Percentiles rank a stretch among this genome's conserved stretches.
Conservation (phyloP, 2,888 invertebrate genomes). For the Oxyteleia sp. region DNA sequence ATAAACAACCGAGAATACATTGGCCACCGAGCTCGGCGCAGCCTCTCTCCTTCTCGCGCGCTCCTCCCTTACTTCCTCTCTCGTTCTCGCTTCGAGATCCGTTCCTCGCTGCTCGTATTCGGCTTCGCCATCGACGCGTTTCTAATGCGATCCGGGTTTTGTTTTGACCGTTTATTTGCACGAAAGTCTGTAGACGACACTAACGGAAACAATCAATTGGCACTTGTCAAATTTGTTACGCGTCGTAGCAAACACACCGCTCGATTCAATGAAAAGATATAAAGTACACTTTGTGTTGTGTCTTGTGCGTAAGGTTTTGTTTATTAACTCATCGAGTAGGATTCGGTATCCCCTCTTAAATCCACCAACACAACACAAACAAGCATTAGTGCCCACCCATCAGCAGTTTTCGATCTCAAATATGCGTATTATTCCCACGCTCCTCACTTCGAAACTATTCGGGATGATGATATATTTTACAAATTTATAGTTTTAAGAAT, state of each 20-base stretch:
- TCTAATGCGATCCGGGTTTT: conserved; percentile 29
- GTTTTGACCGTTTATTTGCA: conserved; percentile 53
- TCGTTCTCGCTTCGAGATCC: conserved; percentile 41
- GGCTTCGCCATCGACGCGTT: conserved; percentile 36
- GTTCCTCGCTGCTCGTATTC: conserved; percentile 20
- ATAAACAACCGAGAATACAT: conserved; percentile 88
- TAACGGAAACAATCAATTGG: conserved; percentile 24
- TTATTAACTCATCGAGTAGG: too few relatives aligned
- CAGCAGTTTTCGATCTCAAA: too few relatives aligned
- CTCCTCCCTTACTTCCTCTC: conserved; percentile 58
- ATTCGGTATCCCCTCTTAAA: too few relatives aligned
- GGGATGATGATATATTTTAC: too few relatives aligned
- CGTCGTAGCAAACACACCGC: background rate
- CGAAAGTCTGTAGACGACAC: conserved; percentile 8
- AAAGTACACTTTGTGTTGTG: too few relatives aligned
- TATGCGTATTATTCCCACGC: too few relatives aligned
- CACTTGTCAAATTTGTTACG: conserved; percentile 40
- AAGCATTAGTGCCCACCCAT: too few relatives aligned
- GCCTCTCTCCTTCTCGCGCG: conserved; percentile 64
- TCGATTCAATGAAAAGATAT: too few relatives aligned
- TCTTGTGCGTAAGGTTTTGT: too few relatives aligned
- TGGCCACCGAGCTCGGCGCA: conserved; percentile 83
- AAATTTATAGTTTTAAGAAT: too few relatives aligned
- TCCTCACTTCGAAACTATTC: too few relatives aligned
- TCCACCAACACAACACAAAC: too few relatives aligned